Base-by-base conservation (phyloP, 2,797 vertebrate genomes). In the Eremophila alpestris region DNA sequence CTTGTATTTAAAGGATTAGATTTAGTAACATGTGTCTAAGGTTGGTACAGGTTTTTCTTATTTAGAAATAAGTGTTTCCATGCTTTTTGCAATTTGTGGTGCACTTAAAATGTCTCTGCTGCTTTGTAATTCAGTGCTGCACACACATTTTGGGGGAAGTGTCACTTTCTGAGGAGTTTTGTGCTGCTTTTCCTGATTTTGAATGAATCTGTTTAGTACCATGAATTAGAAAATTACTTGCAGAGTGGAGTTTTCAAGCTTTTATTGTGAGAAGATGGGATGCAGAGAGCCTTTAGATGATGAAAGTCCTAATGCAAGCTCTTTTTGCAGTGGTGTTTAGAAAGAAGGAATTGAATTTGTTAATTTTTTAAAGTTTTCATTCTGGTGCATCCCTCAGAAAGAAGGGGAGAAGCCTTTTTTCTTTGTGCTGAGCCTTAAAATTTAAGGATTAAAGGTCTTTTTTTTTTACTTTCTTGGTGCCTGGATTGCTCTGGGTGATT, bases 61-160 rank as follows among this genome's bases (percentile, higher is more conserved):
- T 98, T 98, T 98, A 96, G 93, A 91, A 96, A 83, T 97, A 98
- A 98, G 87, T 97, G 92, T 95, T 98, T 98, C 98, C 97, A 97
- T 97, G 96, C 97, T 97, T 94, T 93, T 97, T 96, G 95, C 94
- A 96, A 95, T 97, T 98, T 98, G 97, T 95, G 96, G 97, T 95
- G 87, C 94, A 93, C 95, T 98, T 97, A 97, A 98, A 96, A 98
- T 90, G 97, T 97, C 97, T 98, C 92, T 95, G 93, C 96, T 96
- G 94, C 97, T 97, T 97, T 97, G 91, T 96, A 80, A 97, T 97
- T 93, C 89, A 36, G 80, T 95, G 94, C 95, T 95, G 92, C 71
- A 65, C 94, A 46, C 92, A 34, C 89, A 52, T 97, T 97, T 94
- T 96, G 82, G 94, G 94, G 93, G 93, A 96, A 95, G 89, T 96